Conservation (phyloP, 2,888 invertebrate genomes). For the Cosmia pyralina region DNA sequence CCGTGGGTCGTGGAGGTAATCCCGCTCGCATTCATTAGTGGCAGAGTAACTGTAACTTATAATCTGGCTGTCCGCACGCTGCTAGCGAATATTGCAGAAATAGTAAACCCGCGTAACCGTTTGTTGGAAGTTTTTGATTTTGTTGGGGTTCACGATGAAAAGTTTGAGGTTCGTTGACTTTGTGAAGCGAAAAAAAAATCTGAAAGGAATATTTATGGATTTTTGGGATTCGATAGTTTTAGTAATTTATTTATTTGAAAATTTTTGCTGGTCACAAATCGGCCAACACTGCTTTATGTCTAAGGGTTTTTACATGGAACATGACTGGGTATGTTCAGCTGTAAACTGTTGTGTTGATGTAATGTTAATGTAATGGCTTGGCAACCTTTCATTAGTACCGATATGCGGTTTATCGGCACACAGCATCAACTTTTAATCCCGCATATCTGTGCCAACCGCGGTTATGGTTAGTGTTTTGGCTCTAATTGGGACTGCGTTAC, state of each 20-base stretch:
- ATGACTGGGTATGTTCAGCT: background rate
- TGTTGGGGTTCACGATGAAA: background rate
- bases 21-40: constrained; percentile 81
- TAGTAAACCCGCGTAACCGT: constrained; percentile 24
- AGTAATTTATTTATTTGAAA: background rate
- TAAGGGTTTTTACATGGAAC: background rate
- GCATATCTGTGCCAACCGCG: constrained; percentile 48
- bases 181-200: background rate
- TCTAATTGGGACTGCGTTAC: constrained; percentile 29
- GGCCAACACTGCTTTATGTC: background rate
- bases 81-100: constrained; percentile 41
- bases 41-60: constrained; percentile 79
- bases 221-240: background rate
- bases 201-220: background rate
- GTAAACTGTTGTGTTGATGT: constrained; percentile 20
- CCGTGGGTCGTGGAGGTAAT: constrained; percentile 73
- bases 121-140: constrained; percentile 32
- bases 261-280: background rate
- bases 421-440: constrained; percentile 51
- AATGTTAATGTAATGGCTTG: constrained; percentile 33
- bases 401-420: constrained; percentile 42
- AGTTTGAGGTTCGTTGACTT: constrained; percentile 21
- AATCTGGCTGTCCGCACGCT: constrained; percentile 72
- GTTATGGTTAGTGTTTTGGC: constrained; percentile 46
- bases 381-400: constrained; percentile 44